Evolutionary conservation across 2,113 vertebrate genomes (phyloP).

Genomic region (Centropus unirufus): DNA sequence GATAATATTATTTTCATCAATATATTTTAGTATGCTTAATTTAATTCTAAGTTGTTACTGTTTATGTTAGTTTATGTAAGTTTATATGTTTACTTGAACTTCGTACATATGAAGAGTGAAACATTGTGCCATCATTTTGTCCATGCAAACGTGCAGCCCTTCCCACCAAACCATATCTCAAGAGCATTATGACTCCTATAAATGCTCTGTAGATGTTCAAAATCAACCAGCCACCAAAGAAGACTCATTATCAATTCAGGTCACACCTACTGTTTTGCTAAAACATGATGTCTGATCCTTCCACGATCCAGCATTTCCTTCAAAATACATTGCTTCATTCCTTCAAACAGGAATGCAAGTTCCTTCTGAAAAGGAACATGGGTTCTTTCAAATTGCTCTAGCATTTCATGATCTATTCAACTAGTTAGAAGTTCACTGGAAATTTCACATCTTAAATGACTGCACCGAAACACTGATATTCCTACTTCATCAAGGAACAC

Average conservation of each 20-base stretch:
- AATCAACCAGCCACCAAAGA: not conserved
- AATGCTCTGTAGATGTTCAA: not conserved
- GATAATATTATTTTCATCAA: not conserved
- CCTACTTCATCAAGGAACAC: not conserved
- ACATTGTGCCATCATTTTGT: not conserved
- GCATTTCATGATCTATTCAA: conserved; percentile 2
- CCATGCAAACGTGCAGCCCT: not conserved
- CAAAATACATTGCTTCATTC: not conserved
- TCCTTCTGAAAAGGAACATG: not conserved
- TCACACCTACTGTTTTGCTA: not conserved
- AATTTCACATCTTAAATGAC: not conserved
- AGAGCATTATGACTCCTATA: not conserved
- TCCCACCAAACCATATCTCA: not conserved
- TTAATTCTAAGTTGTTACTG: not conserved
- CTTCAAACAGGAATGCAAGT: not conserved
- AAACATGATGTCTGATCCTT: not conserved
- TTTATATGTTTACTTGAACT: not conserved
- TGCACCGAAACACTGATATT: not conserved
- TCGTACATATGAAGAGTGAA: not conserved
- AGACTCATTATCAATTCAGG: not conserved
- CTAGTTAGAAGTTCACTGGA: not conserved
- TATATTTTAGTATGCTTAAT: not conserved
- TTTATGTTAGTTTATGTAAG: not conserved
- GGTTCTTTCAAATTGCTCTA: not conserved
- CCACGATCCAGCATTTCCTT: not conserved